These are phyloP conservation scores for Drosophila atroscutellata DNA, from an alignment of 2,888 invertebrate genomes.

Conservation along the genomic window DNA sequence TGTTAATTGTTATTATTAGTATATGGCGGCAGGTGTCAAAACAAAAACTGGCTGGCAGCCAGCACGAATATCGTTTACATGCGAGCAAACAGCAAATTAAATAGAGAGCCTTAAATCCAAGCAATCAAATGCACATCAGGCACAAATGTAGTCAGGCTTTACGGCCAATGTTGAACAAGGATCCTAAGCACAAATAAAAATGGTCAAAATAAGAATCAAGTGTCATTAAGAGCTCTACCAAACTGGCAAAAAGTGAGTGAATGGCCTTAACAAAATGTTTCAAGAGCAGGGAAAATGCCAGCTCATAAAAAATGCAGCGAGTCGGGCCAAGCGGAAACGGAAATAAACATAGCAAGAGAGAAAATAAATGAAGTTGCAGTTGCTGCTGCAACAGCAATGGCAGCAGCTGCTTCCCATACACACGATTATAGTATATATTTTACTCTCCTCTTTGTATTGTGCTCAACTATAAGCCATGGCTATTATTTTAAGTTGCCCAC, in stretches of 20 bases:
- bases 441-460: constrained; percentile 31
- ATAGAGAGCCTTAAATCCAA: not conserved
- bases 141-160: not conserved
- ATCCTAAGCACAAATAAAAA: constrained; percentile 26
- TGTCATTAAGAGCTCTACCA: not conserved
- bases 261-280: constrained; percentile 5
- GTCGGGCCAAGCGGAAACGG: constrained; percentile 56
- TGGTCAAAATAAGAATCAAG: not conserved
- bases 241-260: not conserved
- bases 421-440: constrained; percentile 66
- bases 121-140: constrained; percentile 42
- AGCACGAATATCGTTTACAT: constrained; percentile 40
- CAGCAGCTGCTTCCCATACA: constrained; percentile 43
- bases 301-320: constrained; percentile 40
- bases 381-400: constrained; percentile 6
- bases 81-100: constrained; percentile 55
- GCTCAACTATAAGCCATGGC: constrained; percentile 75
- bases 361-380: constrained; percentile 37
- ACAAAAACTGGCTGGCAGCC: constrained; percentile 7
- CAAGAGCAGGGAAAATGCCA: not conserved
- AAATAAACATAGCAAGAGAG: constrained; percentile 47
- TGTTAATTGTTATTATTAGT: constrained; percentile 72
- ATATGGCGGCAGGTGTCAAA: constrained; percentile 31
- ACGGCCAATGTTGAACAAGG: constrained; percentile 14
- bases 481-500: constrained; percentile 80